phyloP scores from a whole-genome alignment of 2,888 invertebrate species.

The Marronus borbonicus region DNA sequence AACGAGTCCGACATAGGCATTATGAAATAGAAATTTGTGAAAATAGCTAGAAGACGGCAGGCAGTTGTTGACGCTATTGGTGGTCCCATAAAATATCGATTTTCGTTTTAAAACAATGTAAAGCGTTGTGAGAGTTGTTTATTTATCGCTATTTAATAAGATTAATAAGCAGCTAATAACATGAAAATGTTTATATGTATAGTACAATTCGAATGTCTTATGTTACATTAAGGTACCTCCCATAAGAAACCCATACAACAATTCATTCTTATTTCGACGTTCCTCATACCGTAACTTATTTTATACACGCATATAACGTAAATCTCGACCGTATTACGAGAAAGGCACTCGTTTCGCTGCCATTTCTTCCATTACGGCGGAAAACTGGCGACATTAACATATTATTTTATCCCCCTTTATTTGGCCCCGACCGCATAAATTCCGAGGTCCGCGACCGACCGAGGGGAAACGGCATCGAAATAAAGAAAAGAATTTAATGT shows the following conservation, averaged over 20 bases:
- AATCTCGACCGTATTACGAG: background rate
- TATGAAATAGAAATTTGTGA: no score
- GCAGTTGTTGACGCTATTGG: no score
- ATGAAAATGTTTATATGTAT: no score
- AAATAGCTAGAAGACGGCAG: no score
- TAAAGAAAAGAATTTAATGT: slow-evolving; percentile 40
- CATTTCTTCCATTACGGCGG: background rate
- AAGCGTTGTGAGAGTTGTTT: no score
- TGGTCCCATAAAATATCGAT: no score
- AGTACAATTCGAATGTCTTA: no score
- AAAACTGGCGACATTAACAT: slow-evolving; percentile 29
- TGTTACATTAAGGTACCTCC: no score
- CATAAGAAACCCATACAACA: background rate
- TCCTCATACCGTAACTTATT: slow-evolving; percentile 1
- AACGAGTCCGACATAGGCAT: no score
- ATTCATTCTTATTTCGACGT: background rate
- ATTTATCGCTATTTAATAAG: no score
- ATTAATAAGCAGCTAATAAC: no score
- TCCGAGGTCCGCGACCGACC: background rate
- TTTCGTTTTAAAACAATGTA: no score
- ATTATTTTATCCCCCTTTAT: slow-evolving; percentile 32
- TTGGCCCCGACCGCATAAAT: background rate
- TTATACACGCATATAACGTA: slow-evolving; percentile 1
- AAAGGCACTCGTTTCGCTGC: background rate
- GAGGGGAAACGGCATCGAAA: slow-evolving; percentile 1